Evolutionary conservation across 2,797 vertebrate species (phyloP).

Genomic region (Pseudotriccus pelzelni): DNA sequence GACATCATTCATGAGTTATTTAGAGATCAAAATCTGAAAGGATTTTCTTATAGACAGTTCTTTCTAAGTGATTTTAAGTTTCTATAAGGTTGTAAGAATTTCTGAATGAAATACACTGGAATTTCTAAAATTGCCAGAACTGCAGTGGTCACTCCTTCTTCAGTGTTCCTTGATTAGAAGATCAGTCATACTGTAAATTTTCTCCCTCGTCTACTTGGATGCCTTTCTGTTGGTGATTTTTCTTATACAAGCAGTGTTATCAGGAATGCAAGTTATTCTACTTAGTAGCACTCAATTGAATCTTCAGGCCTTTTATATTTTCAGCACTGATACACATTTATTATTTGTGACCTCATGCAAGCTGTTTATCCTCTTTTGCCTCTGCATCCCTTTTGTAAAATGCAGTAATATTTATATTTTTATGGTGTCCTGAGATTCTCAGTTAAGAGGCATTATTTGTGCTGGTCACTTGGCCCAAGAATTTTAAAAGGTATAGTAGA

Average conservation of each 20-base stretch:
- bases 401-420: background rate
- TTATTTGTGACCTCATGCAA: background rate
- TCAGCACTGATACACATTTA: background rate
- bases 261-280: background rate
- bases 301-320: background rate
- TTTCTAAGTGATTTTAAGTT: background rate
- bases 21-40: background rate
- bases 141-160: background rate
- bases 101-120: background rate
- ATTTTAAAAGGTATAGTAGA: background rate
- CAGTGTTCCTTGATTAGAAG: background rate
- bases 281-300: background rate
- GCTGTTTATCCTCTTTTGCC: background rate
- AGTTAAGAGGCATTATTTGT: background rate
- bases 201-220: background rate
- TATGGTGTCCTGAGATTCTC: background rate
- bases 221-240: background rate
- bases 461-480: background rate
- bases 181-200: background rate
- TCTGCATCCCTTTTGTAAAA: background rate
- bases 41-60: background rate
- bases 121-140: background rate
- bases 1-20: background rate
- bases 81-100: background rate
- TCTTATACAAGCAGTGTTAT: background rate